Evolutionary conservation across 2,113 vertebrate species (phyloP).

Genomic region (Vimba vimba): DNA sequence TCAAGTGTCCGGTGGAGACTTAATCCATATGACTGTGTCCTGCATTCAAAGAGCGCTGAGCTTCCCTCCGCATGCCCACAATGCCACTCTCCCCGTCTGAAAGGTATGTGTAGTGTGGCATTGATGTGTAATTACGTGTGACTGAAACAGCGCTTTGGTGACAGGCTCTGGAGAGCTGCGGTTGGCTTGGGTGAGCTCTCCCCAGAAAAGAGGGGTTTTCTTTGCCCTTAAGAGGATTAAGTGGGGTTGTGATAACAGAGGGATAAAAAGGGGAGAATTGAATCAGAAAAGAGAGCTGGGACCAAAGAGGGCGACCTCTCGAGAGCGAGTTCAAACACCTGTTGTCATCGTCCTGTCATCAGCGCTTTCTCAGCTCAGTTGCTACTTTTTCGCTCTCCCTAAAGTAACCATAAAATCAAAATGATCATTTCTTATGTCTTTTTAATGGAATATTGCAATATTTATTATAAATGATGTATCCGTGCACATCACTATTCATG

Average conservation of each 20-base stretch:
- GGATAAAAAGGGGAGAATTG: slow-evolving; percentile 72
- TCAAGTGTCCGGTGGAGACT: slow-evolving; percentile 40
- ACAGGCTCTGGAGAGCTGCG: slow-evolving; percentile 65
- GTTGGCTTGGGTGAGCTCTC: slow-evolving; percentile 67
- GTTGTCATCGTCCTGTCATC: slow-evolving; percentile 64
- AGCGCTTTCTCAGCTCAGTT: slow-evolving; percentile 52
- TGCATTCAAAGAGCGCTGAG: slow-evolving; percentile 47
- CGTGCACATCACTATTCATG: too few species aligned
- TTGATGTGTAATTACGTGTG: slow-evolving; percentile 61
- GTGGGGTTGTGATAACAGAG: slow-evolving; percentile 71
- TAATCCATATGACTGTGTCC: slow-evolving; percentile 43
- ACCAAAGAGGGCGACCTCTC: slow-evolving; percentile 70
- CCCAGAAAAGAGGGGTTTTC: slow-evolving; percentile 72
- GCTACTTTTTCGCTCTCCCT: not conserved
- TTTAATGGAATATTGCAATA: too few species aligned
- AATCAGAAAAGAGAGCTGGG: slow-evolving; percentile 74
- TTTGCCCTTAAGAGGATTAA: slow-evolving; percentile 78
- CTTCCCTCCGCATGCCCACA: slow-evolving; percentile 49
- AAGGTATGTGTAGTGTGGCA: slow-evolving; percentile 50
- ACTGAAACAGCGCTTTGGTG: slow-evolving; percentile 59
- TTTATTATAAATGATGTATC: too few species aligned
- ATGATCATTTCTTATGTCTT: too few species aligned
- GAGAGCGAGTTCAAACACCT: slow-evolving; percentile 72
- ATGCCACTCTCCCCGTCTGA: slow-evolving; percentile 47
- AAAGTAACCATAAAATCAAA: too few species aligned